phyloP scores from a whole-genome alignment of 2,113 vertebrate genomes.

The Psephotus haematonotus region DNA sequence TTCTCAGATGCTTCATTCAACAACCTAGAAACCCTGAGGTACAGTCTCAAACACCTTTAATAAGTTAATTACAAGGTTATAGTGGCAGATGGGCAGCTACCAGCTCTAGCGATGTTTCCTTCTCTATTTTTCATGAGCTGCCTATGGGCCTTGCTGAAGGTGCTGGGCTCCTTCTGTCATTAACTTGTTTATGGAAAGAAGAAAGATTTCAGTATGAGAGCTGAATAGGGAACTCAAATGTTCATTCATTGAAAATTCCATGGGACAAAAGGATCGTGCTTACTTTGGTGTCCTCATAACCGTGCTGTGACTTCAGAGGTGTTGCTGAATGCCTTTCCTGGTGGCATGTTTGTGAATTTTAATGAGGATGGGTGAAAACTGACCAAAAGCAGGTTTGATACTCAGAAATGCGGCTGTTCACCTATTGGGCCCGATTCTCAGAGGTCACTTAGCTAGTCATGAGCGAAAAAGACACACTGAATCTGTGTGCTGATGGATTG shows the following conservation, averaged over 20 bases:
- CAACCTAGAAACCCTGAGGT: background rate
- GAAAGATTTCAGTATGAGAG: background rate
- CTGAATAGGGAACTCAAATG: background rate
- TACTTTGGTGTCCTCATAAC: background rate
- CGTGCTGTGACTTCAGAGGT: background rate
- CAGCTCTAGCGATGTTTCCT: background rate
- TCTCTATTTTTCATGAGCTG: background rate
- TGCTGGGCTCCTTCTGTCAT: background rate
- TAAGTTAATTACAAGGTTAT: background rate
- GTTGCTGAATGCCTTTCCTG: background rate
- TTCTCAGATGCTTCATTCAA: background rate
- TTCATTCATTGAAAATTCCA: background rate
- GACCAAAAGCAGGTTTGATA: background rate
- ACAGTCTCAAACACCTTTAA: background rate
- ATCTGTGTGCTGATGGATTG: background rate
- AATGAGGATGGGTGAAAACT: background rate
- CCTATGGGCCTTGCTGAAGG: background rate
- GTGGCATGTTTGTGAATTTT: background rate
- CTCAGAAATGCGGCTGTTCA: background rate
- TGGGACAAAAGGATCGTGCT: fast-evolving
- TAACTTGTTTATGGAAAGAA: background rate
- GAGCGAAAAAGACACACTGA: background rate
- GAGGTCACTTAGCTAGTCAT: too few species aligned
- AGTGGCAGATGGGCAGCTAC: background rate
- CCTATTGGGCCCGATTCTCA: background rate